These are phyloP conservation scores for Hipparchia semele DNA, from an alignment of 2,888 invertebrate genomes.

Conservation along the genomic window DNA sequence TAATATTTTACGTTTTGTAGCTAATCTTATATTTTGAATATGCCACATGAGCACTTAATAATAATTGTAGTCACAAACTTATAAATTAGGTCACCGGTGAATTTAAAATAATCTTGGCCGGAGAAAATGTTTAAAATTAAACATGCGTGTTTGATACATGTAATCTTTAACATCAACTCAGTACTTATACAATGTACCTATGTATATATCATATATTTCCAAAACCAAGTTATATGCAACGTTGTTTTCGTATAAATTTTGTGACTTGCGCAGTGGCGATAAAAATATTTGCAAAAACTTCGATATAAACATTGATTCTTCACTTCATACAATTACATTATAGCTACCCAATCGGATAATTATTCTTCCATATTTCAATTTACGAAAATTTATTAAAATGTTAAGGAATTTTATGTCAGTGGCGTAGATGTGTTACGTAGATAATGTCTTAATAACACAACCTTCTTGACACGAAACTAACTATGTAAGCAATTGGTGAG, in stretches of 20 bases:
- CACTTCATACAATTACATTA: no score
- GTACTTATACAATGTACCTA: not conserved
- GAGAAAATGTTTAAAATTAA: constrained; percentile 6
- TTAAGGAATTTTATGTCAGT: no score
- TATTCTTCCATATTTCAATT: no score
- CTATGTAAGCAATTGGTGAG: not conserved
- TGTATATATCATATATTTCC: no score
- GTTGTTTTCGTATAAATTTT: not conserved
- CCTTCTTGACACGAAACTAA: not conserved
- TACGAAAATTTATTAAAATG: no score
- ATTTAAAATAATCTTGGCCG: constrained; percentile 21
- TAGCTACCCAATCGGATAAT: no score
- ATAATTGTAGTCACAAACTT: not conserved
- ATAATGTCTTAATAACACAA: not conserved
- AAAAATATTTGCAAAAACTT: not conserved
- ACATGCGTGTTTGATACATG: constrained; percentile 5
- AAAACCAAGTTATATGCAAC: no score
- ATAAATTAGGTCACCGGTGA: constrained; percentile 13
- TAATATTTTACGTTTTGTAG: not conserved
- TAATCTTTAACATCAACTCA: not conserved
- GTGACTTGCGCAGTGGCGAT: not conserved
- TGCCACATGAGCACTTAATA: not conserved
- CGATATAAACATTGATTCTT: not conserved
- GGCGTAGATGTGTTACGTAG: no score
- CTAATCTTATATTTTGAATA: not conserved